Evolutionary conservation across 2,888 invertebrate genomes (phyloP).

Genomic region (Macrosiphum euphorbiae): DNA sequence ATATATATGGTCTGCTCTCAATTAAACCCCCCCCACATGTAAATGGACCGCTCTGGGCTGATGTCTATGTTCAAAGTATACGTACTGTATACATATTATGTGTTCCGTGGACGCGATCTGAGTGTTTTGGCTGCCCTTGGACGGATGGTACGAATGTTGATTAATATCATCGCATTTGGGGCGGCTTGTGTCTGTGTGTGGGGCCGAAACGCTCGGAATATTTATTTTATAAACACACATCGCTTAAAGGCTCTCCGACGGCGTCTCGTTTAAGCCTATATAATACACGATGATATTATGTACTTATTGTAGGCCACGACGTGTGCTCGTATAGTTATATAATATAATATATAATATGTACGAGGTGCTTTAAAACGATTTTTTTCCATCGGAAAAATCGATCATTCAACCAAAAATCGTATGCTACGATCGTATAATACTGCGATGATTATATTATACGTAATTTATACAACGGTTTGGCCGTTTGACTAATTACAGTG

Average conservation of each 20-base stretch:
- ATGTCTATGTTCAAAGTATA: slow-evolving; percentile 10
- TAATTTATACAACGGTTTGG: background rate
- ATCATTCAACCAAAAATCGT: background rate
- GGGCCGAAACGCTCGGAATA: background rate
- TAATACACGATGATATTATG: background rate
- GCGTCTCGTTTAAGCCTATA: background rate
- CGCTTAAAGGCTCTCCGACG: slow-evolving; percentile 6
- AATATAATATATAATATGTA: background rate
- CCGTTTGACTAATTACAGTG: background rate
- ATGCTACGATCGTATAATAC: background rate
- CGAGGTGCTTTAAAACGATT: background rate
- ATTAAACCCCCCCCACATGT: slow-evolving; percentile 25
- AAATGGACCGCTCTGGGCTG: slow-evolving; percentile 50
- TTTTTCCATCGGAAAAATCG: background rate
- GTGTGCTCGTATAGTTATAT: background rate
- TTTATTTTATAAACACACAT: background rate
- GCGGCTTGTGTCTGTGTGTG: background rate
- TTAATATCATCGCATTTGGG: slow-evolving; percentile 8
- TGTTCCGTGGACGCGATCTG: background rate
- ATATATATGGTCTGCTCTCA: background rate
- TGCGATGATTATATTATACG: background rate
- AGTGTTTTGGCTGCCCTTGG: background rate
- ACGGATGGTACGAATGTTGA: slow-evolving; percentile 14
- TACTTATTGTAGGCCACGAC: background rate
- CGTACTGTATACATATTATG: background rate